phyloP scores from a whole-genome alignment of 2,113 vertebrate genomes.

The Accipiter cooperii region DNA sequence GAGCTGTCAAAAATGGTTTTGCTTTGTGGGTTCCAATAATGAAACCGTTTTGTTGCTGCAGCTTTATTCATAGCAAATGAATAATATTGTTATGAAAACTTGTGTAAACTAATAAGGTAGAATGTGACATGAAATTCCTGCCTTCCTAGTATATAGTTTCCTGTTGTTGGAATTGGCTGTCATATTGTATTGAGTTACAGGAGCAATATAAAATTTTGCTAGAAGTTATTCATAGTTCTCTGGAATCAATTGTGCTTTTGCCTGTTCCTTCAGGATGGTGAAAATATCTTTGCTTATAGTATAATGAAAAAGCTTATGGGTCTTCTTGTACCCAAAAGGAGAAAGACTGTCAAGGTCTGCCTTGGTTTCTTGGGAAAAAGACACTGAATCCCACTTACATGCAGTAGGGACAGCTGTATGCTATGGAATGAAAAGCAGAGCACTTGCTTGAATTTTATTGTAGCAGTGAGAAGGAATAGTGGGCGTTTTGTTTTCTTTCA shows the following conservation, averaged over 20 bases:
- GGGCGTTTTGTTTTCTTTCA: background rate
- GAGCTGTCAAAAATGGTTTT: background rate
- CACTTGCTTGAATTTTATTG: background rate
- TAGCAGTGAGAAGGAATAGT: background rate
- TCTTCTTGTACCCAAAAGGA: background rate
- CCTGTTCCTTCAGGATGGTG: background rate
- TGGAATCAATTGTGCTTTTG: background rate
- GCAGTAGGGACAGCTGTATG: background rate
- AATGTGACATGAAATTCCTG: background rate
- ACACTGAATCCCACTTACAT: background rate
- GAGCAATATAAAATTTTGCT: background rate
- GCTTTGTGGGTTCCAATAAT: background rate
- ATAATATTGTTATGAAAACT: constrained; percentile 20
- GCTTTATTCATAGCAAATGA: background rate
- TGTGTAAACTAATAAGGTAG: constrained; percentile 21
- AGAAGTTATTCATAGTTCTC: background rate
- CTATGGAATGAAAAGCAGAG: background rate
- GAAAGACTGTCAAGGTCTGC: background rate
- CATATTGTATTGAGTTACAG: background rate
- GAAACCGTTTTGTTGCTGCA: background rate
- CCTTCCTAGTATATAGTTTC: background rate
- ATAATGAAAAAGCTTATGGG: background rate
- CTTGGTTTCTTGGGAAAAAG: background rate
- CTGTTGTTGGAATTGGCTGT: background rate
- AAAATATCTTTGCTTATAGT: background rate